Evolutionary conservation across 2,797 vertebrate species (phyloP).

Genomic region (Aeoliscus strigatus): DNA sequence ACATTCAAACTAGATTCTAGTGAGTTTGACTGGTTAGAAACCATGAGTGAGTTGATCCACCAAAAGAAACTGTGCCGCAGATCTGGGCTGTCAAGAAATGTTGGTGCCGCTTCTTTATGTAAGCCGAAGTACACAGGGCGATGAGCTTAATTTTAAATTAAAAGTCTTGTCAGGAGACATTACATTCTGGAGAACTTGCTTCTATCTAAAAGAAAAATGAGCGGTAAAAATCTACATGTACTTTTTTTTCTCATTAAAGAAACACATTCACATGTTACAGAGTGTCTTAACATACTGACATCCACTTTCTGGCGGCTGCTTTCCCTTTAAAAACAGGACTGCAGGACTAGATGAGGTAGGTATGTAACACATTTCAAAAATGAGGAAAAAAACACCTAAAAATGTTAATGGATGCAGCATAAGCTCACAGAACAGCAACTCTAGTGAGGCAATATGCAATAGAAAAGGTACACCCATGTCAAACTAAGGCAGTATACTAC

Average conservation of each 20-base stretch:
- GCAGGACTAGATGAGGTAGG: slow-evolving; percentile 15
- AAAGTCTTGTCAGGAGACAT: slow-evolving; percentile 25
- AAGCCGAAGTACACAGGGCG: slow-evolving; percentile 18
- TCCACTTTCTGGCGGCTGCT: slow-evolving; percentile 4
- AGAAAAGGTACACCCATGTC: neutral
- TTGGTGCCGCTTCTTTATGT: neutral
- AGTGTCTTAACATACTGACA: slow-evolving; percentile 15
- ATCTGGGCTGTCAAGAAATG: slow-evolving; percentile 12
- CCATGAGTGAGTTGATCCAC: no score
- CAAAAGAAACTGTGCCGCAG: slow-evolving; percentile 14
- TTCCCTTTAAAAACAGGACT: slow-evolving; percentile 17
- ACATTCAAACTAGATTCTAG: no score
- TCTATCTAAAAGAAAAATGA: slow-evolving; percentile 6
- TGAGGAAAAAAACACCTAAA: slow-evolving; percentile 13
- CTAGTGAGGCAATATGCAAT: slow-evolving; percentile 7
- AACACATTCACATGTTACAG: slow-evolving; percentile 18
- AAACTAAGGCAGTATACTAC: no score
- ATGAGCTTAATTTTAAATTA: slow-evolving; percentile 42
- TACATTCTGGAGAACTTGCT: slow-evolving; percentile 20
- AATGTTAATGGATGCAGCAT: slow-evolving; percentile 11
- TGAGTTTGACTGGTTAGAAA: no score
- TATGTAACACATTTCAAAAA: slow-evolving; percentile 9
- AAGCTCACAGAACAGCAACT: slow-evolving; percentile 13
- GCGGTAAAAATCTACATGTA: neutral
- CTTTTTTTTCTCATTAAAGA: slow-evolving; percentile 16